phyloP scores from a whole-genome alignment of 2,113 vertebrate species.

The Zapornia atra region DNA sequence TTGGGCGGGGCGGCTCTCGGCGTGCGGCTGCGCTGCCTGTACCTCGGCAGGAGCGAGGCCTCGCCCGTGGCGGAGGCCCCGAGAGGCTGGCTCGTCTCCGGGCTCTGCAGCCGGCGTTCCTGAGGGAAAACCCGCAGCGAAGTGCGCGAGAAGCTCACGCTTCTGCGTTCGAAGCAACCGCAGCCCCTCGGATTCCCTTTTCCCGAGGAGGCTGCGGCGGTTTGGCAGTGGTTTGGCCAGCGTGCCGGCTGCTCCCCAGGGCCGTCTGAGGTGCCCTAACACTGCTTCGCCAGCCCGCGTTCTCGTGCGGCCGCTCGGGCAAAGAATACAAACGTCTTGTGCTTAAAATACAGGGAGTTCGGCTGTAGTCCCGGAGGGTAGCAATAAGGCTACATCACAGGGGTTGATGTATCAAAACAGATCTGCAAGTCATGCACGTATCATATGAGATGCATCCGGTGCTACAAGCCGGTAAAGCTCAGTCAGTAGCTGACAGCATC shows the following conservation, averaged over 20 bases:
- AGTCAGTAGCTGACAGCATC: too few relatives aligned
- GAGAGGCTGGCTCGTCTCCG: too few relatives aligned
- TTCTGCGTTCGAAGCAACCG: fast-evolving
- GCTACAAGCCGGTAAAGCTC: too few relatives aligned
- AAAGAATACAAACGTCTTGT: fast-evolving
- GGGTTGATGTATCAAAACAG: neutral
- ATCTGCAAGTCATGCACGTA: fast-evolving
- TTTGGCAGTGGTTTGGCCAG: too few relatives aligned
- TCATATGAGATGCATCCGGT: fast-evolving
- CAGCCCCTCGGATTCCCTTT: fast-evolving
- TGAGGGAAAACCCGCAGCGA: fast-evolving
- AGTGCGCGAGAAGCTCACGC: fast-evolving
- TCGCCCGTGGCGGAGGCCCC: fast-evolving
- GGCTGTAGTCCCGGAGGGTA: fast-evolving
- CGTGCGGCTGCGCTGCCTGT: too few relatives aligned
- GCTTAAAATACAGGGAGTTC: fast-evolving
- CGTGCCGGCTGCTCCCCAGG: fast-evolving
- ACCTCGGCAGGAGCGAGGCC: fast-evolving
- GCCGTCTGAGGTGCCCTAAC: fast-evolving
- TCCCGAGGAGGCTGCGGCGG: fast-evolving
- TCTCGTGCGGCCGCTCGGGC: fast-evolving
- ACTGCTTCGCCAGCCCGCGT: neutral
- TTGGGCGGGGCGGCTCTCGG: neutral
- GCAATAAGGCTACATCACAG: fast-evolving
- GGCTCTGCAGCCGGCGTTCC: fast-evolving